Evolutionary conservation across 1,140 invertebrate species (phyloP).

Genomic region (Habropoda laboriosa): DNA sequence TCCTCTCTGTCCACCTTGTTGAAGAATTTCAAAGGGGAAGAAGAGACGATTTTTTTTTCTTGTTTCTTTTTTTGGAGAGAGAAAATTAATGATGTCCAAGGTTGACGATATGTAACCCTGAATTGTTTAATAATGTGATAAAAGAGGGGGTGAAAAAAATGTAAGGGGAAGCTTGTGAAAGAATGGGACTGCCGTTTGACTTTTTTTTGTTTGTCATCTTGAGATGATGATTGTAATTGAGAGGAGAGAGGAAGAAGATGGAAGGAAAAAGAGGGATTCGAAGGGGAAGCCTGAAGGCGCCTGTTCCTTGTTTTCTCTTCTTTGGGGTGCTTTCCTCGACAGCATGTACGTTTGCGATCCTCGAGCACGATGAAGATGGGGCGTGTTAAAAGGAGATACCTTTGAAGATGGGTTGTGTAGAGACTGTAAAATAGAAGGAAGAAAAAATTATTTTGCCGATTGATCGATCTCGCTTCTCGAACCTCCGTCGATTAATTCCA

Average conservation of each 20-base stretch:
- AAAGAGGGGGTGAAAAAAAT: neutral
- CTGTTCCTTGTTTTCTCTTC: conserved; percentile 24
- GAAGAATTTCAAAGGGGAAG: neutral
- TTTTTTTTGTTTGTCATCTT: neutral
- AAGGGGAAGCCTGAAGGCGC: neutral
- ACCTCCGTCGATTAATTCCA: conserved; percentile 38
- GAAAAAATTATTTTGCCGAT: neutral
- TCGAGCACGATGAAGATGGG: conserved; percentile 58
- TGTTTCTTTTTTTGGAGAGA: too few species aligned
- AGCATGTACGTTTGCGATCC: conserved; percentile 38
- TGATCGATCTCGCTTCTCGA: conserved; percentile 24
- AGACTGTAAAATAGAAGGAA: too few species aligned
- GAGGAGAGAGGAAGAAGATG: neutral
- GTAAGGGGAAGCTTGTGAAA: neutral
- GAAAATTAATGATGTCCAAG: neutral
- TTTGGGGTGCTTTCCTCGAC: neutral
- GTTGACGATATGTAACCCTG: neutral
- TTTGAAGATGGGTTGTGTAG: neutral
- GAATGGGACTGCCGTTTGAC: neutral
- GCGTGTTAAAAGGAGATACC: neutral
- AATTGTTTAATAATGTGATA: too few species aligned
- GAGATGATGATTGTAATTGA: neutral
- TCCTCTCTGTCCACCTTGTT: neutral
- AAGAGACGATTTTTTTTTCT: neutral
- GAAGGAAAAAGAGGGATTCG: too few species aligned